These are phyloP conservation scores for Synodontis membranacea DNA, from an alignment of 2,113 vertebrate genomes.

Conservation along the genomic window DNA sequence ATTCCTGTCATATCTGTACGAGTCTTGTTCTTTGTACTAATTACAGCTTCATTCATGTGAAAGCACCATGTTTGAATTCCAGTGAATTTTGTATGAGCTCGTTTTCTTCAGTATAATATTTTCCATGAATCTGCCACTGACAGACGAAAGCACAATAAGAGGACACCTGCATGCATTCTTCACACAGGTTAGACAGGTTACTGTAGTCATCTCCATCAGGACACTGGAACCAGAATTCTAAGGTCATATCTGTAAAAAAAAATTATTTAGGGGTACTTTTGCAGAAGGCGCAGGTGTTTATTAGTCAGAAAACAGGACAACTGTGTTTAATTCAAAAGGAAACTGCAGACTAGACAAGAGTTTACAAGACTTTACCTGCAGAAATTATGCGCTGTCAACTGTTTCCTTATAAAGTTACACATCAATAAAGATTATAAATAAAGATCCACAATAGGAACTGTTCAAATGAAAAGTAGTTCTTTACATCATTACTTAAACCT, in stretches of 20 bases:
- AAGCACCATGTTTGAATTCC: too few relatives aligned
- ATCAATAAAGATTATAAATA: background rate
- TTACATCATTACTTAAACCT: background rate
- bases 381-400: background rate
- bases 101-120: too few relatives aligned
- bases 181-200: conserved; percentile 12
- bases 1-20: too few relatives aligned
- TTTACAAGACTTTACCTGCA: background rate
- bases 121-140: too few relatives aligned
- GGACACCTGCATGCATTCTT: too few relatives aligned
- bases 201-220: background rate
- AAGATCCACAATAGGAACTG: background rate
- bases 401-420: background rate
- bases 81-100: too few relatives aligned
- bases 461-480: background rate
- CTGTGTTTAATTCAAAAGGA: background rate
- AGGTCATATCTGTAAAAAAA: background rate
- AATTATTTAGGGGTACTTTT: background rate
- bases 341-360: background rate
- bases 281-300: background rate
- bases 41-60: too few relatives aligned
- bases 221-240: background rate
- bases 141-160: too few relatives aligned
- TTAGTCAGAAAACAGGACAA: background rate
- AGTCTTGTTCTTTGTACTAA: too few relatives aligned